Evolutionary conservation across 2,113 vertebrate genomes (phyloP), one percentile per base, ranked within the genome.

Genomic region (Odontophorus gujanensis): DNA sequence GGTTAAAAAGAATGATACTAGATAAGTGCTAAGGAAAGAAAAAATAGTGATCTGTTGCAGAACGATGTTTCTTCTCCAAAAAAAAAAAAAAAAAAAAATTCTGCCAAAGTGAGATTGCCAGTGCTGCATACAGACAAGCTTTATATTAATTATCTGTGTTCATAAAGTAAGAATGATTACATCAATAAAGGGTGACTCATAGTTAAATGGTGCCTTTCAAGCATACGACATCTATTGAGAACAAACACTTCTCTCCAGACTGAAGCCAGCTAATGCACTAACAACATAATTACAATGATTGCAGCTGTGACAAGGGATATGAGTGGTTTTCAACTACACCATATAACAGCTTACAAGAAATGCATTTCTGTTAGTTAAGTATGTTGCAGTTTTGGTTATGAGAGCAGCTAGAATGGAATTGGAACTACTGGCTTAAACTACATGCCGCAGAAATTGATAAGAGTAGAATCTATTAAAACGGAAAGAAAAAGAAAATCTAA

Each of bases 101-200:
- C 79, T 92, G 61, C 43, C 25, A 9, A 87, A 90, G 58, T 78
- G 43, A 91, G 65, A 45, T 38, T 89, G 78, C 43, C 53, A 81
- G 43, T 71, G 61, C 76, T 65, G 30, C 89, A 62, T 51, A 65
- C 81, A 95, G 93, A 71, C 14, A 94, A 95, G 63, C 67, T 93
- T 96, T 84, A 77, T 89, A 92, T 95, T 95, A 97, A 95, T 97
- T 96, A 90, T 95, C 45, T 94, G 94, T 96, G 45, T 96, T 95
- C 81, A 90, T 92, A 91, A 92, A 96, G 63, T 84, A 96, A 92
- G 91, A 97, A 96, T 80, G 85, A 93, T 97, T 95, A 68, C 78
- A 96, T 97, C 95, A 95, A 93, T 84, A 96, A 75, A 96, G 81
- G 90, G 74, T 96, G 95, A 96, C 69, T 97, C 97, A 95, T 91